Base-by-base conservation (phyloP, 2,797 vertebrate species). In the Pangasius sanitwongsei region DNA sequence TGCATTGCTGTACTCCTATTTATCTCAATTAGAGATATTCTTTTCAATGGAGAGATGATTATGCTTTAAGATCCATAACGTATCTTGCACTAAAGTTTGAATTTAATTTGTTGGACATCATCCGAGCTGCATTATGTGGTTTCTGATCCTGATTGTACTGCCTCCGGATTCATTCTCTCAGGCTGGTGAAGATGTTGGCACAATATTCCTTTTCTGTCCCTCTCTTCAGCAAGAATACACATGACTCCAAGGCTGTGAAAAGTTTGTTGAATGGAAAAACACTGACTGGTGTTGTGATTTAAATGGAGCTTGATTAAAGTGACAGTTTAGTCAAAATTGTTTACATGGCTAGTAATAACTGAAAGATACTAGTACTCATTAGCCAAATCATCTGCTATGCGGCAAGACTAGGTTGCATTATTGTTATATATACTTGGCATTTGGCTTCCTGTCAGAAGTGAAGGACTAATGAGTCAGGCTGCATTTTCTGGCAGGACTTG, bases 21-120 rank as follows among this genome's bases (percentile, higher is more conserved):
- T 50, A 41, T 74, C 70, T 83, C 57, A 87, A 78, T 89, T 89
- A 84, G 31, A 83, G 70, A 85, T 53, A 80, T 70, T 81, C 86
- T 87, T 80, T 90, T 77, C 69, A 84, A 53, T 75, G 59, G 53
- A 84, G 63, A 75, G 61, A 28, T 53, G 69, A 89, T 57, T 74
- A 59, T 16, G 31, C 69, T 74, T 86, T 28, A 70, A 70, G 83
- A 70, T 70, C 11, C 48, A 37, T 85, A 86, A 8, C 23, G 0
- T 59, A 74, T 41, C 34, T 41, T 57, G 34, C 85, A n/a, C 53
- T 74, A 86, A 88, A 85, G 34, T 77, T 80, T 31, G 48, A 28
- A 74, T 85, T 69, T 55, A 57, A 85, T 59, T 80, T 48, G 48
- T 57, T 55, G 83, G 25, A 85, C 44, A 80, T 85, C 83, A 65